Evolutionary conservation across 2,797 vertebrate genomes (phyloP).

Genomic region (Microctenopoma steveboyesi): DNA sequence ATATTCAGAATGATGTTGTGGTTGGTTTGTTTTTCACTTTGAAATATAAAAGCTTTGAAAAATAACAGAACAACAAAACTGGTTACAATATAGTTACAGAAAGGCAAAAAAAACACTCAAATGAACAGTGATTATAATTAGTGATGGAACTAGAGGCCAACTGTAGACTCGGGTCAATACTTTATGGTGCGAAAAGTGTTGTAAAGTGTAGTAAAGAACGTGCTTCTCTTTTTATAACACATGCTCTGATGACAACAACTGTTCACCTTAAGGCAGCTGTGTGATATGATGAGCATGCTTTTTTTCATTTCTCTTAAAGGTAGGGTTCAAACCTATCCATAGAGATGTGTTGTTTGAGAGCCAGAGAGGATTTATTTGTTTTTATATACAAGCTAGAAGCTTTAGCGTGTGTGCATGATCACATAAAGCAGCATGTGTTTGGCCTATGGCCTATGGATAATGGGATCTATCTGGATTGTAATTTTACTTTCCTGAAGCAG

Average conservation of each 20-base stretch:
- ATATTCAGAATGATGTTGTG: not conserved
- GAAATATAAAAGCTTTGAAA: no score
- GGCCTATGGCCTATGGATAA: constrained; percentile 33
- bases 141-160: no score
- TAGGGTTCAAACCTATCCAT: not conserved
- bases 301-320: constrained; percentile 17
- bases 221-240: not conserved
- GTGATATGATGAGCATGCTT: not conserved
- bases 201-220: not conserved
- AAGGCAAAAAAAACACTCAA: no score
- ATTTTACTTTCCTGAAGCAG: constrained; percentile 32
- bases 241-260: not conserved
- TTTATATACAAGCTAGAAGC: not conserved
- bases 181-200: not conserved
- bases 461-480: constrained; percentile 24
- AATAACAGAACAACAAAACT: no score
- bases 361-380: constrained; percentile 15
- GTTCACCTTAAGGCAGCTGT: not conserved
- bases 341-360: not conserved
- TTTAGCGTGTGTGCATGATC: not conserved
- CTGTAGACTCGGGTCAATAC: no score
- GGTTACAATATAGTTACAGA: no score
- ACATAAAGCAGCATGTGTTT: constrained; percentile 21
- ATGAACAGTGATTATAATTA: no score
- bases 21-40: not conserved